Evolutionary conservation across 2,797 vertebrate species (phyloP), one percentile per base, ranked within the genome.

Genomic region (Petrocephalus schoutedeni): DNA sequence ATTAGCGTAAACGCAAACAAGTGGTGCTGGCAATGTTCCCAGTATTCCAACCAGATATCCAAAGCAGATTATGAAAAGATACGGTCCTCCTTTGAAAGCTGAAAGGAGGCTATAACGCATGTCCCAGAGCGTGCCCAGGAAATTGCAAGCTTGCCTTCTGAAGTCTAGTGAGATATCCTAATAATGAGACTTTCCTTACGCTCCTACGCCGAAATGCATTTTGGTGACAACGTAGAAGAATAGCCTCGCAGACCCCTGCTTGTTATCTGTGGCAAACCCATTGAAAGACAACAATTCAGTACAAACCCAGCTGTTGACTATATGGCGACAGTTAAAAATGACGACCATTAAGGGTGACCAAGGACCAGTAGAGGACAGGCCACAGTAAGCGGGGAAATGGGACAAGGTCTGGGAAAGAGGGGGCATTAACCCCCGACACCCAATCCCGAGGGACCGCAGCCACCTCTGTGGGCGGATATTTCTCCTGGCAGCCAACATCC

Each of bases 241-340:
- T 87, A 45, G 56, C 89, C 36, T 14, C 10, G 3, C 85, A 87
- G 56, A 82, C 23, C 4, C 19, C 86, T 45, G 61, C 87, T 58
- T 16, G 91, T 92, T 86, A 88, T 57, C 67, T 89, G 49, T 89
- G 77, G 74, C 51, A 90, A 86, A 90, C 85, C 92, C 91, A 93
- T 93, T 91, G 95, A 90, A 89, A 90, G 91, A 86, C 32, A 12
- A n/a, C 67, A 77, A n/a, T 59, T 41, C 74, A 89, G 89, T 90
- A 89, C 10, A 87, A 83, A 71, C 87, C 87, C 32, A 32, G 58
- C 21, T 23, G 77, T 57, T 89, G 88, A 87, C 36, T 93, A 92
- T 45, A 89, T 88, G 87, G 92, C 92, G 92, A 92, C 91, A 93
- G 93, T 92, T 93, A 93, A 94, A 94, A 94, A 90, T 71, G 64